Evolutionary conservation across 1,140 invertebrate species (phyloP), one percentile per base, ranked within the genome.

Genomic region (Ips typographus): DNA sequence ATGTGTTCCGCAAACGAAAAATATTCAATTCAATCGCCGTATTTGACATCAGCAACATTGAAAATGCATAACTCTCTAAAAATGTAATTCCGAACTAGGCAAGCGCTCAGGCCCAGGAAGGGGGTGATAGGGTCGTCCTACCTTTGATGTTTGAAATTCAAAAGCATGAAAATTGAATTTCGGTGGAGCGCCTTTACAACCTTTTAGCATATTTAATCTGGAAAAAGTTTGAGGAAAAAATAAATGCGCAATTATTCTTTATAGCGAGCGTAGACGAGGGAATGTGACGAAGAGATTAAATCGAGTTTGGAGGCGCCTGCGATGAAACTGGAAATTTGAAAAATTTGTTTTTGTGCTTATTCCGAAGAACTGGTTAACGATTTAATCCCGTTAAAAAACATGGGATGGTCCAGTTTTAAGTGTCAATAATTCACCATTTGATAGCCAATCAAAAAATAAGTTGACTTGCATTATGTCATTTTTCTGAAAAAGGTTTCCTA

Each of bases 81-180:
- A 73, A 70, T 67, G 73, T 74, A 74, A 72, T 74, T 71, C 65
- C 59, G 53, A 59, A 65, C 47, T 68, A 60, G 70, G 64, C 41
- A 70, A 70, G 63, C 63, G 56, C 58, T 55, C 60, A 40, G 40
- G 47, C 43, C 38, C 36, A 37, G 55, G 64, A 70, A 67, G 67
- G 59, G 72, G 70, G 73, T 68, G 74, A 73, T 72, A 73, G 72
- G 70, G 72, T 73, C 70, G 70, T 74, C 72, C 74, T 74, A 75
- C 74, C 72, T 75, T 75, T 75, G 74, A 75, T 74, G 74, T 75
- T 70, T 72, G 71, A 71, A 75, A 73, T 72, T 73, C 73, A 74
- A 73, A 72, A 75, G 74, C 74, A 74, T 69, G 74, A 75, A 75
- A 75, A 75, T 75, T 75, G 74, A 73, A 75, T 75, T 75, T 74